These are phyloP conservation scores for Aphaenogaster rudis DNA, from an alignment of 1,140 invertebrate genomes.

Conservation along the genomic window DNA sequence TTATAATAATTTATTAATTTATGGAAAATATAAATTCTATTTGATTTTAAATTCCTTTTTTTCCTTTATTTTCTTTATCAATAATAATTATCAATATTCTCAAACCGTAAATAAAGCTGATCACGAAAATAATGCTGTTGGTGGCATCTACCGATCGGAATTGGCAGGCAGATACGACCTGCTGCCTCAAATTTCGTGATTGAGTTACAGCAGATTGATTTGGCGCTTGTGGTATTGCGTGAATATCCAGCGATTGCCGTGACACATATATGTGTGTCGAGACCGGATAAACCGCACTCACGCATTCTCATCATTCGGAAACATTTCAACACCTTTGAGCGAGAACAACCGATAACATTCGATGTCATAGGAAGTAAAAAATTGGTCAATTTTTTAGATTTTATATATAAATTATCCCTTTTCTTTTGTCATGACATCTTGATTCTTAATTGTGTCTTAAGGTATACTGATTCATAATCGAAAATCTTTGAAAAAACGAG, in stretches of 20 bases:
- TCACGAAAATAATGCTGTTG: neutral
- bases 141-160: neutral
- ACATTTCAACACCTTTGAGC: constrained; percentile 12
- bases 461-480: constrained; percentile 5
- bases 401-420: constrained; percentile 15
- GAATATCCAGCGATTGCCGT: neutral
- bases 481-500: neutral
- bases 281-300: constrained; percentile 26
- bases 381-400: neutral
- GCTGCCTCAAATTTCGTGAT: constrained; percentile 39
- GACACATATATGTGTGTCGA: neutral
- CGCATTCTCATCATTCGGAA: constrained; percentile 22
- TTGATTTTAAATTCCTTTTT: neutral
- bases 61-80: neutral
- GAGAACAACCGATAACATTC: constrained; percentile 1
- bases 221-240: constrained; percentile 16
- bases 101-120: neutral
- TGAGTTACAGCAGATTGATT: constrained; percentile 34
- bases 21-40: neutral
- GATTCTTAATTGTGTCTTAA: neutral
- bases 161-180: neutral
- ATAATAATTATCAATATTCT: neutral
- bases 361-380: neutral
- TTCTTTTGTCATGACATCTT: neutral
- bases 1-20: neutral